Base-by-base conservation (phyloP, 2,888 invertebrate species). In the Pharmacophagus antenor region DNA sequence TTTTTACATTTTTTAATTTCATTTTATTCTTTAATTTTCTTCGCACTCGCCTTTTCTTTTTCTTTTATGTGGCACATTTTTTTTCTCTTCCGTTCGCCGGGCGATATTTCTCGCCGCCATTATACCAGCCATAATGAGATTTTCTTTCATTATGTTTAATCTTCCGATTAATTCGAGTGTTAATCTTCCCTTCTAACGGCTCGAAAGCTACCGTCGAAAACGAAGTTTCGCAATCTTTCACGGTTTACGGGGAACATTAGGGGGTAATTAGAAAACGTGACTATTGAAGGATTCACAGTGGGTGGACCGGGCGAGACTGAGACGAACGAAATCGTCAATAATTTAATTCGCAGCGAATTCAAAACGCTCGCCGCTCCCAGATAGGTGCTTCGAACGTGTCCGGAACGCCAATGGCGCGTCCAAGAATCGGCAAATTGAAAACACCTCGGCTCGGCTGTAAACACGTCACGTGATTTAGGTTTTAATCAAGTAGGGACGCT, bases 391-490 rank as follows among this genome's bases (percentile, higher is more conserved):
- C 71, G 77, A 76, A 88, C 89, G 89, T 90, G 89, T 86, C 81
- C 84, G 83, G 89, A 86, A 89, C 85, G 79, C 88, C 88, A 87
- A 90, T 88, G 80, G 82, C 80, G 71, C 76, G 75, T 81, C 82
- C 78, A 81, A 84, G 77, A 86, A 84, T 86, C 84, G 84, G 82
- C 87, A 89, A 90, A 90, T 89, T 90, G 89, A 89, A 89, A 89
- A 90, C 89, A 89, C 89, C 89, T 89, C 82, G 85, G 85, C 84
- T 83, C 69, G 82, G 86, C 88, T 89, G 90, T 90, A 90, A 89
- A 90, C 90, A 89, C 88, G 90, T 89, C 90, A 89, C 90, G 90
- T 90, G 90, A 90, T 90, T 90, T 90, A 90, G 90, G 89, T 89
- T 90, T 90, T 90, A 90, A 90, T 90, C 90, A 90, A 90, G 88